phyloP scores from a whole-genome alignment of 2,113 vertebrate genomes.

The Cololabis saira region DNA sequence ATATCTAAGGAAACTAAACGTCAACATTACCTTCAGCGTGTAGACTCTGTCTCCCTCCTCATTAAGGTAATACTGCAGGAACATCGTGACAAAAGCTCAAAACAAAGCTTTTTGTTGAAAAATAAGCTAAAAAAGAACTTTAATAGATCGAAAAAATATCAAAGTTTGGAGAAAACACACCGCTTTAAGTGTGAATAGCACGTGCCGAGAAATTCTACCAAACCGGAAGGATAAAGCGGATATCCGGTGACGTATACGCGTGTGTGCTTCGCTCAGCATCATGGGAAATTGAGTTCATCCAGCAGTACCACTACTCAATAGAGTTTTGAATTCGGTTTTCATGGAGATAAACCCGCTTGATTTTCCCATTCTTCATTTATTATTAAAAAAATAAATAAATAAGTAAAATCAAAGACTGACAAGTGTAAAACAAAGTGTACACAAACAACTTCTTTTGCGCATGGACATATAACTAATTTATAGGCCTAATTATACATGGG shows the following conservation, averaged over 20 bases:
- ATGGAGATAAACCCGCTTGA: too few species aligned
- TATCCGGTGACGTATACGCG: conserved; percentile 39
- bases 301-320: too few species aligned
- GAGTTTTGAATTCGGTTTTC: too few species aligned
- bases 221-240: neutral
- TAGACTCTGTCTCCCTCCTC: conserved; percentile 87
- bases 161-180: neutral
- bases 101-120: neutral
- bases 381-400: too few species aligned
- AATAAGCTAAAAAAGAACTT: neutral
- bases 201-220: conserved; percentile 20
- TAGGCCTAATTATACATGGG: too few species aligned
- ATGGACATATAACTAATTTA: too few species aligned
- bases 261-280: neutral
- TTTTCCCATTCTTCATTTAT: too few species aligned
- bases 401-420: too few species aligned
- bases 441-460: too few species aligned
- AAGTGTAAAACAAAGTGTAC: too few species aligned
- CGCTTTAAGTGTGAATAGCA: neutral
- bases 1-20: neutral
- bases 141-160: neutral
- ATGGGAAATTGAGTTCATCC: conserved; percentile 52
- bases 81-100: conserved; percentile 74
- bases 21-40: conserved; percentile 86
- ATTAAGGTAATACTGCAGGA: conserved; percentile 87